Conservation (phyloP, 2,113 vertebrate species). For the Nothobranchius furzeri region DNA sequence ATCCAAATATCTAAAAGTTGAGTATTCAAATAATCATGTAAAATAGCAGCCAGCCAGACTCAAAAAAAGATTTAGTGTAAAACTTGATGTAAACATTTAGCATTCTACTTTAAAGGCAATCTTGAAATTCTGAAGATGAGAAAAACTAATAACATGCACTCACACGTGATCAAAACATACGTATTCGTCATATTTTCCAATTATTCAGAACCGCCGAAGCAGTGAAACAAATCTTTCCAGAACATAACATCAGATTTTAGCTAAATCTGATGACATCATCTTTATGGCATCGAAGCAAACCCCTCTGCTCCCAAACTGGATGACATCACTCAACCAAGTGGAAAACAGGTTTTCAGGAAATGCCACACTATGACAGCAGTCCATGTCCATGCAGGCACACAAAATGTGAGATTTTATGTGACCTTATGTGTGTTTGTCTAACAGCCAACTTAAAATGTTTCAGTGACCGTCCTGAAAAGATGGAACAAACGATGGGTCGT, state of each 20-base stretch:
- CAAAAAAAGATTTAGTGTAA: no score
- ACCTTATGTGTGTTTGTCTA: slow-evolving; percentile 27
- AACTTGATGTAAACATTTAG: no score
- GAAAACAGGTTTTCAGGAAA: slow-evolving; percentile 34
- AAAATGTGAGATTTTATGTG: slow-evolving; percentile 23
- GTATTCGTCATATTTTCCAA: slow-evolving; percentile 31
- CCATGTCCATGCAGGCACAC: slow-evolving; percentile 18
- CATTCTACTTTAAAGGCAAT: no score
- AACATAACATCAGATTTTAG: slow-evolving; percentile 18
- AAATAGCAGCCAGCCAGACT: no score
- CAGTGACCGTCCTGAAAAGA: slow-evolving; percentile 42
- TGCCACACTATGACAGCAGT: slow-evolving; percentile 1
- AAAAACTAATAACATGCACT: not conserved
- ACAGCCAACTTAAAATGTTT: slow-evolving; percentile 37
- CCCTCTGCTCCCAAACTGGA: slow-evolving; percentile 31
- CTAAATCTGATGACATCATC: slow-evolving; percentile 42
- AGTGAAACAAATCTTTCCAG: slow-evolving; percentile 42
- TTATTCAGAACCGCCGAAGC: slow-evolving; percentile 10
- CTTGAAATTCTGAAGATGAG: not conserved
- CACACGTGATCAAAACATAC: not conserved
- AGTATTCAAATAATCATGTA: no score
- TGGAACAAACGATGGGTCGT: slow-evolving; percentile 60
- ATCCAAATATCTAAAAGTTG: no score
- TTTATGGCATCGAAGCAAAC: slow-evolving; percentile 5
- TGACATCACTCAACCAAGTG: slow-evolving; percentile 36